phyloP scores from a whole-genome alignment of 2,888 invertebrate genomes.

The Plagodis dolabraria region DNA sequence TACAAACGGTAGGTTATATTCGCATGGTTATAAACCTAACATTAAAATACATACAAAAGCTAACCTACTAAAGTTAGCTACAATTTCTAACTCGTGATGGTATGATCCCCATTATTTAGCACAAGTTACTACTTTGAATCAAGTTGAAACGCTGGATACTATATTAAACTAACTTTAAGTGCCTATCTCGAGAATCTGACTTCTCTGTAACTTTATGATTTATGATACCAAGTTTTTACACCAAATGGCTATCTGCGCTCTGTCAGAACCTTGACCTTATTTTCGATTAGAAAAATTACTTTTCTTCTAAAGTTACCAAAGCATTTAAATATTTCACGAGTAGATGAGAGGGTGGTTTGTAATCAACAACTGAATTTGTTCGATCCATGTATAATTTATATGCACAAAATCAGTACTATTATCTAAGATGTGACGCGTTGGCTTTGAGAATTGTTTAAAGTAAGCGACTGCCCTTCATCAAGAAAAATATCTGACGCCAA shows the following conservation, averaged over 20 bases:
- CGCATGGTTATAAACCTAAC: too few species aligned
- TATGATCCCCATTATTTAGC: neutral
- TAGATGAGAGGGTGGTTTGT: too few species aligned
- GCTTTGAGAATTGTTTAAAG: too few species aligned
- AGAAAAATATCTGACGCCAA: too few species aligned
- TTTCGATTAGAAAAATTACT: conserved; percentile 34
- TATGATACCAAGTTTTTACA: conserved; percentile 51
- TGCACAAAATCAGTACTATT: too few species aligned
- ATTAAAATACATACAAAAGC: too few species aligned
- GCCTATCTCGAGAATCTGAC: conserved; percentile 50
- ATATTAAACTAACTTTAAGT: conserved; percentile 59
- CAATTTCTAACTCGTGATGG: neutral
- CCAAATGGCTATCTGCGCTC: conserved; percentile 43
- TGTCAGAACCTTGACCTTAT: conserved; percentile 38
- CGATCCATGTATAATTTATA: too few species aligned
- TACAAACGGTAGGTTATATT: too few species aligned
- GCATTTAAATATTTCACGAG: neutral
- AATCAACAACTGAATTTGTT: too few species aligned
- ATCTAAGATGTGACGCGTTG: too few species aligned
- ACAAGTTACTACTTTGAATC: conserved; percentile 48
- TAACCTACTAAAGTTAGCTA: too few species aligned
- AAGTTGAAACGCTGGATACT: conserved; percentile 52
- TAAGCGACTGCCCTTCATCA: too few species aligned
- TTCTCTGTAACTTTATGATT: conserved; percentile 60
- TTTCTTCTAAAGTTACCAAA: conserved; percentile 16